Percentiles rank a stretch among this genome's conserved stretches.
phyloP scores from a whole-genome alignment of 1,140 invertebrate species.

The Gonatopus flavifemur region DNA sequence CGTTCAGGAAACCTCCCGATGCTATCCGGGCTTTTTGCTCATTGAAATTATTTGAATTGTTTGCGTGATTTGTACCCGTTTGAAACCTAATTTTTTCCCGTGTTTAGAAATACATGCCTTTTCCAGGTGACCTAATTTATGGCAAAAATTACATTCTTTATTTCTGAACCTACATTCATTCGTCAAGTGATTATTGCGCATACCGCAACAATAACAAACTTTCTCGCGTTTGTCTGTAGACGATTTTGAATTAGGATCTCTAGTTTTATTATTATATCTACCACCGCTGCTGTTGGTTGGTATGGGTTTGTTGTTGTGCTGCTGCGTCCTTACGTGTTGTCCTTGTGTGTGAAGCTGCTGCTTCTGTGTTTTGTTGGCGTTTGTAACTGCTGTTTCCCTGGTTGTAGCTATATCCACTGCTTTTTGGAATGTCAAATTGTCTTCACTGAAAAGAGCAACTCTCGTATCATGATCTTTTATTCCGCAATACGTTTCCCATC shows the following conservation, averaged over 20 bases:
- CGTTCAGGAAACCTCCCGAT: too few species aligned
- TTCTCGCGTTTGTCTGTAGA: not conserved
- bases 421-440: not conserved
- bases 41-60: too few species aligned
- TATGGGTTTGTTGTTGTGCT: not conserved
- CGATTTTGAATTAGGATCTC: not conserved
- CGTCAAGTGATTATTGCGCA: not conserved
- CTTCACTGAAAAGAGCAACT: not conserved
- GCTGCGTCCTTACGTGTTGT: not conserved
- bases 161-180: not conserved
- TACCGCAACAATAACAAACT: not conserved
- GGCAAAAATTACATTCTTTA: not conserved
- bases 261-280: not conserved
- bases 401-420: not conserved
- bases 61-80: too few species aligned
- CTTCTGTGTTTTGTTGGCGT: not conserved
- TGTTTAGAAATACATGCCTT: not conserved
- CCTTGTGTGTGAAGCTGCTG: not conserved
- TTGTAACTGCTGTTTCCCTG: not conserved
- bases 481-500: too few species aligned
- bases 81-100: not conserved
- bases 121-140: not conserved
- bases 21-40: too few species aligned
- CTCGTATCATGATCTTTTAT: not conserved
- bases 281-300: not conserved